These are phyloP conservation scores for Rallus crepitans DNA, from an alignment of 2,797 vertebrate genomes.

Conservation along the genomic window DNA sequence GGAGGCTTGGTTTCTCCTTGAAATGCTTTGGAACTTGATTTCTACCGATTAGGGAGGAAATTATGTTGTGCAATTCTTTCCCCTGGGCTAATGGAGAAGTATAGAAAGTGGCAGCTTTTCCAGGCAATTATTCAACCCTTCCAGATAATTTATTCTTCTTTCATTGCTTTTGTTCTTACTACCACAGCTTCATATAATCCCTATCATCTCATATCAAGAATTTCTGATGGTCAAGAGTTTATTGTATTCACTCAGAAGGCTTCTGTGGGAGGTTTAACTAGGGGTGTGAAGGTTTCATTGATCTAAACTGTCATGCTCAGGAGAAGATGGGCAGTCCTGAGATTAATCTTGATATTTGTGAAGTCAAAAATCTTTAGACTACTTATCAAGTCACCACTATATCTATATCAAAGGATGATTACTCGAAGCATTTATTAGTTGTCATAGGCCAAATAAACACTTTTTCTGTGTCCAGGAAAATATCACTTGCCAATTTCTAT, in stretches of 20 bases:
- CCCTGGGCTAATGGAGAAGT: background rate
- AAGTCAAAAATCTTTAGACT: background rate
- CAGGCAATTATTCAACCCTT: background rate
- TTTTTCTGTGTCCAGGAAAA: background rate
- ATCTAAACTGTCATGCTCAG: background rate
- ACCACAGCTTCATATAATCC: background rate
- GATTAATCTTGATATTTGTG: background rate
- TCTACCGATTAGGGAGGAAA: background rate
- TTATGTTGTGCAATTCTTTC: background rate
- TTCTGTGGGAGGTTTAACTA: background rate
- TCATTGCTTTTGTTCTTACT: background rate
- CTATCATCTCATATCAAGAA: background rate
- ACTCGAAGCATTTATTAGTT: background rate
- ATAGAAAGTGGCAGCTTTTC: background rate
- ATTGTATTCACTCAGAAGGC: background rate
- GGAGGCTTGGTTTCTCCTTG: background rate
- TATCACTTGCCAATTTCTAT: background rate
- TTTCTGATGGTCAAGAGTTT: background rate
- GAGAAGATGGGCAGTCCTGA: background rate
- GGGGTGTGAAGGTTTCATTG: background rate
- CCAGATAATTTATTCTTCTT: background rate
- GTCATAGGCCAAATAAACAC: background rate
- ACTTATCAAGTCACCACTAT: background rate
- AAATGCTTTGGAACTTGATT: background rate
- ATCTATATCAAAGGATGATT: background rate